Evolutionary conservation across 2,888 invertebrate genomes (phyloP), one percentile per base, ranked within the genome.

Genomic region (Apodemia zela): DNA sequence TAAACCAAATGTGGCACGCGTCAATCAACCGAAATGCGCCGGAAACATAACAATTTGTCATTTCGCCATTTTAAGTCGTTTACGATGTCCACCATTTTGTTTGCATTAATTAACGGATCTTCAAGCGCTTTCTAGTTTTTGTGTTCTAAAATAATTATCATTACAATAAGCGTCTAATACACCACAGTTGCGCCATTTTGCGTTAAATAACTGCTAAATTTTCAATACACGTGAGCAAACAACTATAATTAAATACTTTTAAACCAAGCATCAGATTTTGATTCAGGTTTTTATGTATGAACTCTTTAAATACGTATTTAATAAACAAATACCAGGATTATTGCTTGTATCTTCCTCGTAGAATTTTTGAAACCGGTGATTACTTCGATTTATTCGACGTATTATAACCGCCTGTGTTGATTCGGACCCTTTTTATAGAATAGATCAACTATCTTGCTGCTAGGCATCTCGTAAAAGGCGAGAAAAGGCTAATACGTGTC

Each of bases 111-210:
- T 90, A 89, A 89, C 89, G 84, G 89, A 89, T 89, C 25, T 45
- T 49, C 38, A 33, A 75, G 82, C 83, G 87, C 89, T 91, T 91
- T 91, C 90, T 91, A 89, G 86, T 88, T 89, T 87, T 89, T 89
- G 90, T 90, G 89, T 89, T 86, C 85, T 73, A 80, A 87, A 90
- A 89, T 88, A 88, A 91, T 91, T 91, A 91, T 87, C 90, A 91
- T 91, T 71, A 91, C 90, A 91, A 91, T 88, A 87, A 84, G 80
- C 79, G 78, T 83, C 81, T 86, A 85, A 82, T 85, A 38, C 13
- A 13, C 85, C 88, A 88, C 85, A 83, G 85, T 85, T 88, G 86
- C 86, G 87, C 87, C 89, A 84, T 87, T 89, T 85, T 88, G 87
- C 88, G 89, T 89, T 88, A 87, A 80, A 88, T 17, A 51, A 51